phyloP scores from a whole-genome alignment of 2,888 invertebrate species.

The Rambutsinella grinnellia region DNA sequence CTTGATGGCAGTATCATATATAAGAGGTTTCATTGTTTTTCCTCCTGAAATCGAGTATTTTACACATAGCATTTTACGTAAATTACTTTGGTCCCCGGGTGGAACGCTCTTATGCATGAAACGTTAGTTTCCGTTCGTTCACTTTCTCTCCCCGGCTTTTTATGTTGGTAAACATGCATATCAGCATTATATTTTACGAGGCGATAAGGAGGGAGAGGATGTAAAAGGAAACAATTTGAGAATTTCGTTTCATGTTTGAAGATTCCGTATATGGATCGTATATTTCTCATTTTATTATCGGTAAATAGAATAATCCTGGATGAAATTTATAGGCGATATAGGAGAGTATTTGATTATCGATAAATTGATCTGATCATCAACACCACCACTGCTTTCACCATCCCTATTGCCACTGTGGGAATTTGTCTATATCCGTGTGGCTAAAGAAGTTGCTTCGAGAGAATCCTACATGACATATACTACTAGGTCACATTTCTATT shows the following conservation, averaged over 20 bases:
- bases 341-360: slow-evolving; percentile 11
- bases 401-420: too few relatives aligned
- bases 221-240: slow-evolving; percentile 29
- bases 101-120: too few relatives aligned
- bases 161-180: slow-evolving; percentile 16
- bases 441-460: not conserved
- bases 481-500: not conserved
- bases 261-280: not conserved
- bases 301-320: not conserved
- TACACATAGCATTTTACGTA: not conserved
- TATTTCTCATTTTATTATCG: not conserved
- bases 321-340: not conserved
- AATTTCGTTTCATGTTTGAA: slow-evolving; percentile 17
- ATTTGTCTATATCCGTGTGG: too few relatives aligned
- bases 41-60: too few relatives aligned
- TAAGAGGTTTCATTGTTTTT: too few relatives aligned
- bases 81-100: not conserved
- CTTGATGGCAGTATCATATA: too few relatives aligned
- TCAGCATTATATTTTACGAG: slow-evolving; percentile 15
- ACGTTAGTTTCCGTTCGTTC: too few relatives aligned
- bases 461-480: not conserved
- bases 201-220: slow-evolving; percentile 9
- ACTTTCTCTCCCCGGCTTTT: too few relatives aligned
- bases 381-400: slow-evolving; percentile 7
- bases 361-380: slow-evolving; percentile 14